These are phyloP conservation scores for Carapus acus DNA, from an alignment of 2,797 vertebrate species.

Conservation along the genomic window DNA sequence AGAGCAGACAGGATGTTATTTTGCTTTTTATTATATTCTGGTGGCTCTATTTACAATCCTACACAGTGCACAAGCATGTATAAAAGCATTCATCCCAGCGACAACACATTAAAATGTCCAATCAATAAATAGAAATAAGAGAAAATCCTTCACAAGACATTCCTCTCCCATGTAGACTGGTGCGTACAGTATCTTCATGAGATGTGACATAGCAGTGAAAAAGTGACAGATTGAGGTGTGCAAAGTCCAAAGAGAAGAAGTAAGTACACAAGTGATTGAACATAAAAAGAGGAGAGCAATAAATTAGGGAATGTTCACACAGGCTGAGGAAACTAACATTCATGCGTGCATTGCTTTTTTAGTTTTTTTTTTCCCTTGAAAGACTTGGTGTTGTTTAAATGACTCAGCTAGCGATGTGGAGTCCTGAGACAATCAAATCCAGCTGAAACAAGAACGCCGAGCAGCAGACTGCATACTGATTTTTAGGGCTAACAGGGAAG, in stretches of 20 bases:
- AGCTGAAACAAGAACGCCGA: too few relatives aligned
- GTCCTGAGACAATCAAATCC: conserved; percentile 22
- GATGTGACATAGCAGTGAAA: conserved; percentile 18
- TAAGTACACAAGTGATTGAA: conserved; percentile 5
- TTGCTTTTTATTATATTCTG: conserved; percentile 36
- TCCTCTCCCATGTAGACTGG: conserved; percentile 50
- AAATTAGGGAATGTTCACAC: too few relatives aligned
- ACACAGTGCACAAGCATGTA: conserved; percentile 41
- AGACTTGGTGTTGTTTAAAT: too few relatives aligned
- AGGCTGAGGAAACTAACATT: too few relatives aligned
- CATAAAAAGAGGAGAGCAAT: conserved; percentile 1
- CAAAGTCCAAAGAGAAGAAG: conserved; percentile 12
- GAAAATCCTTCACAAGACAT: conserved; percentile 18
- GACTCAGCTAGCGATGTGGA: too few relatives aligned
- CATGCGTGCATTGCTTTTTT: too few relatives aligned
- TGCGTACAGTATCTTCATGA: conserved; percentile 28
- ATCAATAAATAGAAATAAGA: conserved; percentile 53
- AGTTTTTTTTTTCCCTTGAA: too few relatives aligned
- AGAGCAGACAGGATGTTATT: conserved; percentile 1
- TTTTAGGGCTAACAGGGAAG: too few relatives aligned
- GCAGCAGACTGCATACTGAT: too few relatives aligned
- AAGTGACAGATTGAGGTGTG: conserved; percentile 10
- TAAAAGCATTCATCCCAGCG: conserved; percentile 43
- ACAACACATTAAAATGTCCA: conserved; percentile 30
- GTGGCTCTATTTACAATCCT: conserved; percentile 9